These are phyloP conservation scores for Micrasema minimum DNA, from an alignment of 1,140 invertebrate genomes.

Conservation along the genomic window DNA sequence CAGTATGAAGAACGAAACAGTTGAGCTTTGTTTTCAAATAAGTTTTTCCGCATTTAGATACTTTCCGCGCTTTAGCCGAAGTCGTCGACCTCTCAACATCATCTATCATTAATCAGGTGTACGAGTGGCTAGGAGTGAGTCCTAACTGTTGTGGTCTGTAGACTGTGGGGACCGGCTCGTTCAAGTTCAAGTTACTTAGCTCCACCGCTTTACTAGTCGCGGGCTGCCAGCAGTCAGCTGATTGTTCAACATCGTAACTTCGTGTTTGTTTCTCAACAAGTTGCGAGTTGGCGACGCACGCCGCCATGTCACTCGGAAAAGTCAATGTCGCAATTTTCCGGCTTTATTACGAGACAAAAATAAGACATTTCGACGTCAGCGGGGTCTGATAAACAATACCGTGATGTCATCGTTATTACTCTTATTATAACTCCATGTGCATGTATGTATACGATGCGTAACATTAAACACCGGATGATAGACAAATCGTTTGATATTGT, in stretches of 20 bases:
- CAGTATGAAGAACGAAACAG: no score
- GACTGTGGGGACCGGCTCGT: no score
- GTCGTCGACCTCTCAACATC: background rate
- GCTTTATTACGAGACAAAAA: no score
- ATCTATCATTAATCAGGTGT: slow-evolving; percentile 19
- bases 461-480: slow-evolving; percentile 7
- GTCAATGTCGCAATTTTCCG: background rate
- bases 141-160: no score
- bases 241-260: background rate
- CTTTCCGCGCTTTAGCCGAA: background rate
- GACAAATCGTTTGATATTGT: slow-evolving; percentile 18
- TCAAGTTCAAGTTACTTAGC: no score
- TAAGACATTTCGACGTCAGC: no score
- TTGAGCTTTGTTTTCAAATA: no score
- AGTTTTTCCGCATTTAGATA: background rate
- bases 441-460: no score
- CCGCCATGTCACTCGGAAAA: background rate
- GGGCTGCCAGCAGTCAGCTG: background rate
- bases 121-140: background rate
- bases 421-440: no score
- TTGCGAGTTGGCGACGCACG: background rate
- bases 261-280: slow-evolving; percentile 30
- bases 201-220: no score
- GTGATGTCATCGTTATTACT: no score
- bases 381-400: no score